Conservation (phyloP, 2,797 vertebrate species). For the Cyclopterus lumpus region DNA sequence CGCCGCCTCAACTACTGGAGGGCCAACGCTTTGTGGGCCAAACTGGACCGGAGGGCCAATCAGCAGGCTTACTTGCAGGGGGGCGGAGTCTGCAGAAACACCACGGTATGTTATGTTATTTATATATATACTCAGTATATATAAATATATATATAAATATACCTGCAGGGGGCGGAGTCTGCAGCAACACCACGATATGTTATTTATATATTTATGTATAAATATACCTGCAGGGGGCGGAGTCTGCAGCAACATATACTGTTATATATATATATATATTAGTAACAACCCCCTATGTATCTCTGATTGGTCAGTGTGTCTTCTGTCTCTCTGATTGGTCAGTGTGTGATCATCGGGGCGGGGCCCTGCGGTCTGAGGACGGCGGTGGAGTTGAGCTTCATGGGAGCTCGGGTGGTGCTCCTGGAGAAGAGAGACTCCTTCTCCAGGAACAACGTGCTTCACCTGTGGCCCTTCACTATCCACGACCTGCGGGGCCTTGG, state of each 20-base stretch:
- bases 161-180: too few species aligned
- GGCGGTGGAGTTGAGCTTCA: conserved; percentile 93
- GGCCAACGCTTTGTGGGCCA: conserved; percentile 94
- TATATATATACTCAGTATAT: background rate
- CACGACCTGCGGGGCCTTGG: conserved; percentile 94
- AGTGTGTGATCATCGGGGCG: conserved; percentile 94
- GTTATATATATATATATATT: too few species aligned
- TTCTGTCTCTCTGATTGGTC: background rate
- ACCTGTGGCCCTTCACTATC: conserved; percentile 98
- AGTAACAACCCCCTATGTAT: too few species aligned
- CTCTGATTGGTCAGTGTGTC: background rate
- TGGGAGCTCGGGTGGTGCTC: conserved; percentile 95
- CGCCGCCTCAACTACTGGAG: conserved; percentile 94
- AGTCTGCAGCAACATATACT: too few species aligned
- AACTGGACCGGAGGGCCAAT: conserved; percentile 92
- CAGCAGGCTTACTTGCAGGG: conserved; percentile 90
- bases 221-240: too few species aligned
- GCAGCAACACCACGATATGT: too few species aligned
- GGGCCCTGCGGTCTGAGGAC: conserved; percentile 95
- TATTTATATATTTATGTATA: too few species aligned
- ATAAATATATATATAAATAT: too few species aligned
- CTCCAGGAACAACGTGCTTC: conserved; percentile 95
- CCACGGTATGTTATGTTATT: conserved; percentile 81
- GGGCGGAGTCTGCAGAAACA: conserved; percentile 87
- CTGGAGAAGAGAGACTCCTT: conserved; percentile 96